These are phyloP conservation scores for Sebastes melanostomus DNA, from an alignment of 2,797 vertebrate genomes.

Conservation along the genomic window DNA sequence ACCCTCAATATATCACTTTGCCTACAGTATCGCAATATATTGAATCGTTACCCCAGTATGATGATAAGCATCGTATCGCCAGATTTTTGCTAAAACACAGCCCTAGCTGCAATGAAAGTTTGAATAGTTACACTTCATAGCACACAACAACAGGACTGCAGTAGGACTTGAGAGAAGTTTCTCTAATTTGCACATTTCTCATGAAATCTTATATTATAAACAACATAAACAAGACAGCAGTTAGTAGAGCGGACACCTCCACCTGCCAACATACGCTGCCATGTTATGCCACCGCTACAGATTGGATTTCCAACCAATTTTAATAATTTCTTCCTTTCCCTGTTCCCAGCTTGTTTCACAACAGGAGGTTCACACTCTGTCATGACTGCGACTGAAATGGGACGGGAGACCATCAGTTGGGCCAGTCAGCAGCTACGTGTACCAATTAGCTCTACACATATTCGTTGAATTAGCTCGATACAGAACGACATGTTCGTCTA, in stretches of 20 bases:
- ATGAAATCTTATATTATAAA: background rate
- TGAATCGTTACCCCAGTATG: too few relatives aligned
- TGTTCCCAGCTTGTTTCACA: conserved; percentile 37
- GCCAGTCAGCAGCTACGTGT: conserved; percentile 21
- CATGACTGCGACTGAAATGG: conserved; percentile 9
- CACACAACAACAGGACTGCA: background rate
- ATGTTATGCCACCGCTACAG: background rate
- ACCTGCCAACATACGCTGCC: conserved; percentile 16
- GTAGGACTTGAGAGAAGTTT: background rate
- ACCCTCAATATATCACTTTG: too few relatives aligned
- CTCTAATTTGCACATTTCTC: background rate
- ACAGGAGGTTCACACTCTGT: conserved; percentile 36
- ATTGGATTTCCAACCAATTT: conserved; percentile 1
- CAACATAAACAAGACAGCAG: background rate
- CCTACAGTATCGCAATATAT: too few relatives aligned
- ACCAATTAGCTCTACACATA: conserved; percentile 21
- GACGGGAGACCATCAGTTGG: conserved; percentile 18
- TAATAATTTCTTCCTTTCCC: background rate
- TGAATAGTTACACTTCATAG: background rate
- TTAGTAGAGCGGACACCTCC: background rate
- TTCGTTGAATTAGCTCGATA: background rate
- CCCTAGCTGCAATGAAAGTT: background rate
- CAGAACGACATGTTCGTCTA: background rate
- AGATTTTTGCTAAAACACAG: too few relatives aligned
- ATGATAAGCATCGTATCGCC: too few relatives aligned